Evolutionary conservation across 2,797 vertebrate genomes (phyloP), one percentile per base, ranked within the genome.

Genomic region (Galagoides demidoff): DNA sequence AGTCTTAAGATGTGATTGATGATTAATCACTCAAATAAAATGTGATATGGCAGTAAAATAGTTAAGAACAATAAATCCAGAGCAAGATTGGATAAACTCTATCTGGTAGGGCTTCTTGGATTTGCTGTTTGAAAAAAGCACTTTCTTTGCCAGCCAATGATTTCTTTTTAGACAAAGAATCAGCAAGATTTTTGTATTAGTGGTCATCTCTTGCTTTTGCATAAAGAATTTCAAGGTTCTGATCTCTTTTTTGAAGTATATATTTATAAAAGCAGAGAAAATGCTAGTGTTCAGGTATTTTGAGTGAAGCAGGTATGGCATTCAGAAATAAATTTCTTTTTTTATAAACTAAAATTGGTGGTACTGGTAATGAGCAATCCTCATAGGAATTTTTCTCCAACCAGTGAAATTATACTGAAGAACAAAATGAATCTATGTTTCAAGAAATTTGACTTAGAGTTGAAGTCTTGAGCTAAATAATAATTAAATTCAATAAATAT

Each of bases 1-100:
- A 87, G 79, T 63, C 91, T 94, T 95, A 92, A 93, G 94, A 76
- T 94, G 90, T 96, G 95, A 96, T 81, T 88, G 89, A 92, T 95
- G 88, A 92, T 96, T 94, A 95, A 92, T 89, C 86, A 93, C 25
- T 79, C 89, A 93, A 52, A 83, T 79, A 88, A 96, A 96, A 89
- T 93, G 85, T 83, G 88, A 96, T 70, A 78, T 71, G 52, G 49
- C 85, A 90, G 52, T 76, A 85, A 95, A 96, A 96, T 71, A 89
- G 84, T 95, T 94, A 95, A 85, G 88, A 55, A 86, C 34, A 95
- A 52, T 78, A 86, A 85, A 57, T 92, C 61, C 27, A 84, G 76
- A 95, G 17, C 20, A 84, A 89, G 71, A 91, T 71, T 90, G 70
- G 45, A 92, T 94, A 95, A 68, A 79, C 34, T 82, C 12, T n/a